Evolutionary conservation across 1,140 invertebrate genomes (phyloP).

Genomic region (Sitophilus oryzae): DNA sequence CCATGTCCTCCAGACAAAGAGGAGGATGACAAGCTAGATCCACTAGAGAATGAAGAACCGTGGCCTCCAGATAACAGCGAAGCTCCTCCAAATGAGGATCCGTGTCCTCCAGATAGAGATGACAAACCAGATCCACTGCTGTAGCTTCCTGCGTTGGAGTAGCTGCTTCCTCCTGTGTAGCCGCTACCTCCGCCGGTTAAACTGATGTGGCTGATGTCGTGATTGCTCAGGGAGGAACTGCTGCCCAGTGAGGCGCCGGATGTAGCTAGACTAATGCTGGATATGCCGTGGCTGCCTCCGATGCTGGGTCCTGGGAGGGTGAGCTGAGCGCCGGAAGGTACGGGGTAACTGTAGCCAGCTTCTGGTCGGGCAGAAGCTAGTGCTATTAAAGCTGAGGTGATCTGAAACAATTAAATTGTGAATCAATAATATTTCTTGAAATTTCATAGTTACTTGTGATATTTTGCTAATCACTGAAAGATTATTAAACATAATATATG

Average conservation of each 20-base stretch:
- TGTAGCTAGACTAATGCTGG: constrained; percentile 8
- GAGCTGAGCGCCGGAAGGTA: constrained; percentile 14
- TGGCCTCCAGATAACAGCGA: constrained; percentile 1
- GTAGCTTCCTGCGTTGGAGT: not conserved
- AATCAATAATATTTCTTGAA: too few species aligned
- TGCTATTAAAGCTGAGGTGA: constrained; percentile 4
- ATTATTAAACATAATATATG: too few species aligned
- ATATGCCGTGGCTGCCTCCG: constrained; percentile 21
- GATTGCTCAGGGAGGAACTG: too few species aligned
- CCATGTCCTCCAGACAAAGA: constrained; percentile 1
- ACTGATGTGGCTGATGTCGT: constrained; percentile 18
- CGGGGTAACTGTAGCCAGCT: constrained; percentile 23
- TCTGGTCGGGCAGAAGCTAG: constrained; percentile 13
- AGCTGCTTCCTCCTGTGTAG: constrained; percentile 2
- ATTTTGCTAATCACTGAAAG: too few species aligned
- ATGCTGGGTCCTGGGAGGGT: constrained; percentile 16
- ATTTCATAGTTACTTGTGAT: too few species aligned
- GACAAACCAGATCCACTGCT: not conserved
- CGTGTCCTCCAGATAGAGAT: constrained; percentile 3
- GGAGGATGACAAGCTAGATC: not conserved
- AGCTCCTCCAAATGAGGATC: constrained; percentile 7
- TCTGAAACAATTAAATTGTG: too few species aligned
- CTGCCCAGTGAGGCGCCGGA: not conserved
- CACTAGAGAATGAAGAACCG: not conserved
- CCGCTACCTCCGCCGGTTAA: constrained; percentile 6